Percentiles rank a stretch among this genome's conserved stretches.
Evolutionary conservation across 2,113 vertebrate genomes (phyloP).

Genomic region (Laticauda laticaudata): DNA sequence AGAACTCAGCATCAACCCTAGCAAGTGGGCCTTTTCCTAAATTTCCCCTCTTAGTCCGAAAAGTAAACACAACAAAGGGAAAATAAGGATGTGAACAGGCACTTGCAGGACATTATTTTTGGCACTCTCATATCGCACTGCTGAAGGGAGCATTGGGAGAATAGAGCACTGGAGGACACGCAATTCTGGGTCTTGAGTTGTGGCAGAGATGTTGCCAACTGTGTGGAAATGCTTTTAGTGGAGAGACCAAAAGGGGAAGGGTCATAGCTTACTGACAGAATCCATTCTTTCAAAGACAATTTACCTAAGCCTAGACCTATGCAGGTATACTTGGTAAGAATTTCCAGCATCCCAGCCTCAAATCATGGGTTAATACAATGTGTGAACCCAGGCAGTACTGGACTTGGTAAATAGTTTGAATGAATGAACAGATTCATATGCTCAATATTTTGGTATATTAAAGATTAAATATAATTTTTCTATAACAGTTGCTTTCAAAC

Average conservation of each 20-base stretch:
- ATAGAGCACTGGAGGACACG: background rate
- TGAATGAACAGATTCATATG: background rate
- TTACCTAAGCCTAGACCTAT: background rate
- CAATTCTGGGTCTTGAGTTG: background rate
- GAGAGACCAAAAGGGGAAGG: background rate
- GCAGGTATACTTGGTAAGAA: background rate
- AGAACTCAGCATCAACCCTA: background rate
- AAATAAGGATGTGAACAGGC: background rate
- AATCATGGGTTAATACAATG: background rate
- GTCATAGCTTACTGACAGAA: background rate
- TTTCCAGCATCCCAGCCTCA: background rate
- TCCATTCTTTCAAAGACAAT: background rate
- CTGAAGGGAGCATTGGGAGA: background rate
- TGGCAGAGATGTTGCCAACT: background rate
- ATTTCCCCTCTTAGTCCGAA: background rate
- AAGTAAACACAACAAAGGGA: background rate
- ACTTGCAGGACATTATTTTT: background rate
- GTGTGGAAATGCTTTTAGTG: background rate
- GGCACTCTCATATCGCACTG: background rate
- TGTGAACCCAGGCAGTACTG: background rate
- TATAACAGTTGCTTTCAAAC: background rate
- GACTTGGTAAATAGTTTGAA: background rate
- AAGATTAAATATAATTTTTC: background rate
- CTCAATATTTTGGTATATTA: background rate
- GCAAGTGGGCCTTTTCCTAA: background rate